These are phyloP conservation scores for Orthosia incerta DNA, from an alignment of 2,888 invertebrate genomes.

Conservation along the genomic window DNA sequence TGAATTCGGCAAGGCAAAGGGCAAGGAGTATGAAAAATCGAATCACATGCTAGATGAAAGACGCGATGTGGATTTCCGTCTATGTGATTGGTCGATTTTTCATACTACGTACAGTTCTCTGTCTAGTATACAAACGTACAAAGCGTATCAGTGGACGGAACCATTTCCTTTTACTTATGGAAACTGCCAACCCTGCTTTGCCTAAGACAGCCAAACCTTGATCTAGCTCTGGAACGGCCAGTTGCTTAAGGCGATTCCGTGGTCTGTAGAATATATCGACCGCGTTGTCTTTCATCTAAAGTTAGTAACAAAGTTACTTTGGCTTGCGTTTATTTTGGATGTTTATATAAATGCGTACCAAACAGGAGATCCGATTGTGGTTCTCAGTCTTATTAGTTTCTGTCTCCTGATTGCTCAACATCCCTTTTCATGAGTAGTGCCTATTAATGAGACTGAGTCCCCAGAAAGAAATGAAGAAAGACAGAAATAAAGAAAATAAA, in stretches of 20 bases:
- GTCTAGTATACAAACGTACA: not conserved
- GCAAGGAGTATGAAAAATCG: too few relatives aligned
- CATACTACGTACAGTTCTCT: too few relatives aligned
- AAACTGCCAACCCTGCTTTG: not conserved
- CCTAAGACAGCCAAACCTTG: not conserved
- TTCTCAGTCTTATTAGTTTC: not conserved
- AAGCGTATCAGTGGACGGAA: not conserved
- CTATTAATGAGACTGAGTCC: too few relatives aligned
- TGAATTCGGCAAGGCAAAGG: too few relatives aligned
- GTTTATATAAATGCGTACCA: not conserved
- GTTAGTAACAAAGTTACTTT: constrained; percentile 11
- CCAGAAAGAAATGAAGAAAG: too few relatives aligned
- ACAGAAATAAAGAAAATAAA: too few relatives aligned
- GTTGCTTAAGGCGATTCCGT: not conserved
- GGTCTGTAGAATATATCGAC: constrained; percentile 1
- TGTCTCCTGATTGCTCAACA: not conserved
- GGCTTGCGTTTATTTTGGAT: not conserved
- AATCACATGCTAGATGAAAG: too few relatives aligned
- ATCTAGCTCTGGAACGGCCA: not conserved
- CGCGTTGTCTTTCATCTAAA: constrained; percentile 18
- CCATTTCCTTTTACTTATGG: not conserved
- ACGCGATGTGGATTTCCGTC: too few relatives aligned
- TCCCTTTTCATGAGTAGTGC: not conserved
- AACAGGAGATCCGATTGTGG: not conserved
- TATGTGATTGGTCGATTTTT: too few relatives aligned